These are phyloP conservation scores for Cinclus mexicanus DNA, from an alignment of 2,113 vertebrate genomes.

Conservation along the genomic window DNA sequence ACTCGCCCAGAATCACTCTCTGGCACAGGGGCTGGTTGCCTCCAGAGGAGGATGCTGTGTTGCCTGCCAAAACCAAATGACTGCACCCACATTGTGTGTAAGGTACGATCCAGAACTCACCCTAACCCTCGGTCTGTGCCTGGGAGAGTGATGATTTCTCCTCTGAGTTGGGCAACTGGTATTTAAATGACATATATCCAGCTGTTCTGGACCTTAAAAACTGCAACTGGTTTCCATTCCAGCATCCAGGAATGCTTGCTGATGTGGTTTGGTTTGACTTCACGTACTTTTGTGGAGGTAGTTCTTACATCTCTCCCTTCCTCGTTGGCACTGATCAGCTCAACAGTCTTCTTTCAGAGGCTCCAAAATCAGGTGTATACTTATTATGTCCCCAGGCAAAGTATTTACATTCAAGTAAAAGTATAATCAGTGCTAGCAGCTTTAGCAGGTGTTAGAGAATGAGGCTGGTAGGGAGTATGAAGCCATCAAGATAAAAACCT, in stretches of 20 bases:
- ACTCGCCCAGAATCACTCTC: accelerated
- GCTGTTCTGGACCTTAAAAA: neutral
- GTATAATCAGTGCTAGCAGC: neutral
- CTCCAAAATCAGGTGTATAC: neutral
- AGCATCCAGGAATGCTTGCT: neutral
- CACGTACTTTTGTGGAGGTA: neutral
- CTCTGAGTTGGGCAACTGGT: neutral
- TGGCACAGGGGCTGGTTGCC: neutral
- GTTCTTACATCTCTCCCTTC: neutral
- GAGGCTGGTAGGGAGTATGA: neutral
- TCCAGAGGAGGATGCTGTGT: constrained; percentile 3
- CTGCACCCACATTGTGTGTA: neutral
- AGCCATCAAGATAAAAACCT: constrained; percentile 9
- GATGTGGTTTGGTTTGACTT: neutral
- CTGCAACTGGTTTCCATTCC: neutral
- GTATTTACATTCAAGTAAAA: constrained; percentile 11
- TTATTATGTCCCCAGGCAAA: constrained; percentile 20
- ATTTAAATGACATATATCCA: neutral
- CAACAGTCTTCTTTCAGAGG: neutral
- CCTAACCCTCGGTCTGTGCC: neutral
- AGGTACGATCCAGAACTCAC: neutral
- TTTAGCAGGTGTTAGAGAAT: neutral
- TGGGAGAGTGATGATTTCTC: neutral
- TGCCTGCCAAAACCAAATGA: accelerated
- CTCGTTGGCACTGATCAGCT: neutral